These are phyloP conservation scores for Zeugodacus cucurbitae DNA, from an alignment of 1,140 invertebrate genomes.

Conservation along the genomic window DNA sequence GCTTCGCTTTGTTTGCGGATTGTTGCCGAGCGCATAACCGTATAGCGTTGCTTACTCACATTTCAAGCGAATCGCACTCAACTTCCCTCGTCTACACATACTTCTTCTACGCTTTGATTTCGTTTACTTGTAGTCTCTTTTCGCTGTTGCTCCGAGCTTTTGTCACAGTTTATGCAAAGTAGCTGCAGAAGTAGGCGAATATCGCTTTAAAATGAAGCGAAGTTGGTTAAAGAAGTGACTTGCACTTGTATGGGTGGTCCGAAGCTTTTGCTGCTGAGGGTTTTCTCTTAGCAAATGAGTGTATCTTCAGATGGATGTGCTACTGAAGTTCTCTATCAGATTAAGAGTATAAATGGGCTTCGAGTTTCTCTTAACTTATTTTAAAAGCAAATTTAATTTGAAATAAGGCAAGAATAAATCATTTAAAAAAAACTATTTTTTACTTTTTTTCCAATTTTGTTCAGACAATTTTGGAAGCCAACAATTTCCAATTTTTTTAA, in stretches of 20 bases:
- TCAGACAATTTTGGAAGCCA: too few relatives aligned
- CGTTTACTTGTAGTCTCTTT: background rate
- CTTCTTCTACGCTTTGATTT: background rate
- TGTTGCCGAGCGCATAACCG: background rate
- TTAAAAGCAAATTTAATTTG: background rate
- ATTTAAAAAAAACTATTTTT: too few relatives aligned
- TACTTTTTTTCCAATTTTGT: too few relatives aligned
- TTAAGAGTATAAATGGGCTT: background rate
- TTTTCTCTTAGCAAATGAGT: background rate
- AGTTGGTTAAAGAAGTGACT: background rate
- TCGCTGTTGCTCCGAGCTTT: background rate
- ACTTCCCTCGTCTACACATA: background rate
- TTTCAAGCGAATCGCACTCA: background rate
- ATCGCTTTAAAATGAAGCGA: background rate
- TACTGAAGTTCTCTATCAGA: background rate
- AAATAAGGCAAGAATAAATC: too few relatives aligned
- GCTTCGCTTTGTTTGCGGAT: slow-evolving; percentile 23
- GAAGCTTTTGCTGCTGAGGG: background rate
- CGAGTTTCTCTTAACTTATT: background rate
- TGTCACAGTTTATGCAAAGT: background rate
- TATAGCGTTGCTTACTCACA: background rate
- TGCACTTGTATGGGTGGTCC: background rate
- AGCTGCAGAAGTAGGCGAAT: background rate
- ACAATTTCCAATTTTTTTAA: too few relatives aligned
- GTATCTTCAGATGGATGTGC: background rate